Evolutionary conservation across 2,113 vertebrate genomes (phyloP).

Genomic region (Lepisosteus osseus): DNA sequence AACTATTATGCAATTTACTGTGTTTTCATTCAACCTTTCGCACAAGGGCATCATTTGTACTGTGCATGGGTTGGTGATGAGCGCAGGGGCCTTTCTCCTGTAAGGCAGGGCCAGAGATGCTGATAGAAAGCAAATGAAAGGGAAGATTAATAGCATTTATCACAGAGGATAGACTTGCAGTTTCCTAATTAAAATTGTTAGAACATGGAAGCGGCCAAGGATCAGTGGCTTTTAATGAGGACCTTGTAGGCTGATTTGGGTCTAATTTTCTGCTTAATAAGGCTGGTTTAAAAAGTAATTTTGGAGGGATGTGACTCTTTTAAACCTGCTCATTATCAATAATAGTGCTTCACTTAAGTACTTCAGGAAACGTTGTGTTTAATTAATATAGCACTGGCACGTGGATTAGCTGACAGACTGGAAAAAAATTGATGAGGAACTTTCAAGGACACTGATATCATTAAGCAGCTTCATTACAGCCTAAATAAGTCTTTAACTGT

Average conservation of each 20-base stretch:
- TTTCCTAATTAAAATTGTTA: slow-evolving; percentile 87
- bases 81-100: slow-evolving; percentile 23
- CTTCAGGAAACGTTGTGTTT: slow-evolving; percentile 80
- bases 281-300: slow-evolving; percentile 88
- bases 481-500: slow-evolving; percentile 73
- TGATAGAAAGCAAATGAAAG: slow-evolving; percentile 70
- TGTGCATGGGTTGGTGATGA: slow-evolving; percentile 1
- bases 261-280: slow-evolving; percentile 94
- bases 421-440: slow-evolving; percentile 81
- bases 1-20: neutral
- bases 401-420: slow-evolving; percentile 78
- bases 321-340: slow-evolving; percentile 86
- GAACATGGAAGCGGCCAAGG: slow-evolving; percentile 80
- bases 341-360: slow-evolving; percentile 79
- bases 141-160: slow-evolving; percentile 91
- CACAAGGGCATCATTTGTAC: slow-evolving; percentile 33
- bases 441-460: slow-evolving; percentile 90
- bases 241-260: slow-evolving; percentile 86
- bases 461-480: slow-evolving; percentile 79
- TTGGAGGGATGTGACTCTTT: slow-evolving; percentile 81
- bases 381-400: slow-evolving; percentile 80
- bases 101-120: slow-evolving; percentile 49
- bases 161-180: slow-evolving; percentile 71
- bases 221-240: slow-evolving; percentile 91
- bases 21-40: neutral